Conservation (phyloP, 2,797 vertebrate species). For the Darevskia mixta region DNA sequence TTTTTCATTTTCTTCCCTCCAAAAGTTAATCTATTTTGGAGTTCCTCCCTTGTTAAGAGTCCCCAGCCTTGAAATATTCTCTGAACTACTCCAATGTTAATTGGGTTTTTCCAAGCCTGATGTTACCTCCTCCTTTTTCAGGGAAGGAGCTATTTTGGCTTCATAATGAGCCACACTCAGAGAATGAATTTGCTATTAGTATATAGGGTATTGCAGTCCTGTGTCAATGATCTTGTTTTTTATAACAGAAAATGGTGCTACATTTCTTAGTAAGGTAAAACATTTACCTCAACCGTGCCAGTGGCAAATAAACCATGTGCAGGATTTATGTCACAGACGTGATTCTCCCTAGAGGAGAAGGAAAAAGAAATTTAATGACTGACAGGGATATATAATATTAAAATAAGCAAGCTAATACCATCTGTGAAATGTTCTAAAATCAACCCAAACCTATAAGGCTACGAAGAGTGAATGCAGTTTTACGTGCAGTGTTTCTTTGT, state of each 20-base stretch:
- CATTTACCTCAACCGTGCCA: conserved; percentile 90
- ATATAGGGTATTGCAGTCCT: background rate
- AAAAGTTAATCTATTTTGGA: background rate
- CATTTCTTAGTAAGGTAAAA: conserved; percentile 35
- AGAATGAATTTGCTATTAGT: background rate
- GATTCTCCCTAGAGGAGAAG: conserved; percentile 85
- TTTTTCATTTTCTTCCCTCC: background rate
- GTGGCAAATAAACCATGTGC: conserved; percentile 92
- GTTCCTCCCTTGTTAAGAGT: too few species aligned
- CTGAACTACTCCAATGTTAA: background rate
- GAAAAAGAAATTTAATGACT: conserved; percentile 36
- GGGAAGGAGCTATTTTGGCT: background rate
- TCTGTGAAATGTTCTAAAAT: background rate
- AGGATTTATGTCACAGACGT: conserved; percentile 93
- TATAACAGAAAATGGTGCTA: background rate
- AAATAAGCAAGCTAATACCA: background rate
- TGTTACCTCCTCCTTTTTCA: background rate
- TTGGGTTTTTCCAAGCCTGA: too few species aligned
- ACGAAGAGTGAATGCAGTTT: background rate
- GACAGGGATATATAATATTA: conserved; percentile 16
- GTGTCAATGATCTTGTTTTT: background rate
- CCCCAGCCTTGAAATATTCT: background rate
- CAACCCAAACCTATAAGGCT: background rate
- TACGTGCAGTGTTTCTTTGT: background rate
- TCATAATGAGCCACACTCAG: background rate